These are phyloP conservation scores for Eulemur macaco DNA, from an alignment of 2,113 vertebrate genomes.

Conservation along the genomic window DNA sequence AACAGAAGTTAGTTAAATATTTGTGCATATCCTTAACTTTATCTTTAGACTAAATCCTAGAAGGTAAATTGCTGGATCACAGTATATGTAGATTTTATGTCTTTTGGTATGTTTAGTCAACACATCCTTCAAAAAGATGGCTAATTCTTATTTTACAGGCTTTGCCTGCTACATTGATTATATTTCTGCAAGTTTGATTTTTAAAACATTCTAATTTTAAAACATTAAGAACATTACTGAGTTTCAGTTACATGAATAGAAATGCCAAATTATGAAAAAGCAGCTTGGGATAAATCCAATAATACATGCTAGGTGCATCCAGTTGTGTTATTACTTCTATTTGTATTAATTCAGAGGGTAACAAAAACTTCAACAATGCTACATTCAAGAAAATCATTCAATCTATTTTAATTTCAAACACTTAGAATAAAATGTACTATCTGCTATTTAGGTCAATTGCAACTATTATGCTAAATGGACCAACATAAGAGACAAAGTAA, in stretches of 20 bases:
- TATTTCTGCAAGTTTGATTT: conserved; percentile 50
- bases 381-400: conserved; percentile 66
- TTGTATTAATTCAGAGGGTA: conserved; percentile 66
- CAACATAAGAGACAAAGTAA: conserved; percentile 63
- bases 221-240: conserved; percentile 40
- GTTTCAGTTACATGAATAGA: conserved; percentile 46
- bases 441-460: conserved; percentile 68
- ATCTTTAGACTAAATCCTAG: conserved; percentile 9
- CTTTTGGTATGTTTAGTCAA: neutral
- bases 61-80: conserved; percentile 20
- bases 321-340: conserved; percentile 61
- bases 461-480: conserved; percentile 66
- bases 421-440: conserved; percentile 61
- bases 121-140: neutral
- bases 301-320: conserved; percentile 61
- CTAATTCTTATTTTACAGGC: neutral
- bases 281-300: conserved; percentile 48
- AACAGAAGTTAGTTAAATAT: conserved; percentile 8
- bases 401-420: conserved; percentile 68
- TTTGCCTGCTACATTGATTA: conserved; percentile 28
- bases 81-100: neutral
- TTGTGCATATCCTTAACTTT: neutral
- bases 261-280: conserved; percentile 64
- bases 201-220: conserved; percentile 61
- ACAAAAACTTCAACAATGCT: conserved; percentile 72